phyloP scores from a whole-genome alignment of 2,797 vertebrate genomes.

The Coregonus suidteri region DNA sequence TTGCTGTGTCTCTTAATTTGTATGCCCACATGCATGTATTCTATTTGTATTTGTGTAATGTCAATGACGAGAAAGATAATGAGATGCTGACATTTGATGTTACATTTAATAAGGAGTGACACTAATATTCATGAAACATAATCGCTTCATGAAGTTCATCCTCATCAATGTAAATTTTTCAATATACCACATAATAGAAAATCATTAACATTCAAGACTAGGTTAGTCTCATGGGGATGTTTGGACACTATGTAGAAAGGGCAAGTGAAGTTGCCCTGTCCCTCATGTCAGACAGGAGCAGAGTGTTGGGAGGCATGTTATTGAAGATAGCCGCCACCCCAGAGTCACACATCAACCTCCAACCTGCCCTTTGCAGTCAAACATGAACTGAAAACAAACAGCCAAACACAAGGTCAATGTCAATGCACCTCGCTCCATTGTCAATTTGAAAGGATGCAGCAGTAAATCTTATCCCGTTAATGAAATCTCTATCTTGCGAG shows the following conservation, averaged over 20 bases:
- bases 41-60: not conserved
- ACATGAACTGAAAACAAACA: not conserved
- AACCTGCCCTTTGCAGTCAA: not conserved
- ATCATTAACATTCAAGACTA: not conserved
- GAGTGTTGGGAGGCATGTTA: not conserved
- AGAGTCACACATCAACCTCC: not conserved
- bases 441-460: conserved; percentile 14
- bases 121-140: not conserved
- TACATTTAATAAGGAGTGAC: not conserved
- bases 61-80: not conserved
- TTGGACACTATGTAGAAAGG: not conserved
- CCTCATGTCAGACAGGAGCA: not conserved
- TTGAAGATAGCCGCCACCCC: not conserved
- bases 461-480: conserved; percentile 2
- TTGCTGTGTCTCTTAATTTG: not conserved
- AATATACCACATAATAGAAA: not conserved
- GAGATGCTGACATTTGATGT: not conserved
- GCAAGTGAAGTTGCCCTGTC: not conserved
- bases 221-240: not conserved
- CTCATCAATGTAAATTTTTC: not conserved
- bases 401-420: conserved; percentile 24
- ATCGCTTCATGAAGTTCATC: not conserved
- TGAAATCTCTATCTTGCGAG: conserved; percentile 9
- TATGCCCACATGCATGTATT: not conserved
- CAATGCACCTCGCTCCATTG: not conserved